phyloP scores from a whole-genome alignment of 1,140 invertebrate species.

The Zaprionus africanus region DNA sequence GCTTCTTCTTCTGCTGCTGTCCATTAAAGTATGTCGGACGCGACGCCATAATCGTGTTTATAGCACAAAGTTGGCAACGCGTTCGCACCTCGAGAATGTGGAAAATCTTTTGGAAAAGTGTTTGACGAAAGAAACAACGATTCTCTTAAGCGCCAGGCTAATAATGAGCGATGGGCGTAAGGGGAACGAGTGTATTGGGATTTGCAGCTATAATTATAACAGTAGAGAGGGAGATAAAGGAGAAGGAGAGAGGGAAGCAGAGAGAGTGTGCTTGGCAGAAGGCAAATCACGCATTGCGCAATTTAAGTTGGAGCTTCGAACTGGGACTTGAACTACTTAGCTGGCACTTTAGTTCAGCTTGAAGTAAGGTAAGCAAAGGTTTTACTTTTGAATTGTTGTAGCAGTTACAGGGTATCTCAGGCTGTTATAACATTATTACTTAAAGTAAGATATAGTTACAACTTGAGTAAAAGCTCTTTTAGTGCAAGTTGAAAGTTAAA shows the following conservation, averaged over 20 bases:
- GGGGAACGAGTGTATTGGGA: not conserved
- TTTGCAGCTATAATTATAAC: not conserved
- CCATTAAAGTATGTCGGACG: constrained; percentile 14
- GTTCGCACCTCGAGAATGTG: constrained; percentile 45
- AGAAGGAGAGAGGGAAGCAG: not conserved
- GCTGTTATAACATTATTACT: too few relatives aligned
- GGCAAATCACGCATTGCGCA: not conserved
- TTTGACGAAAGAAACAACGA: constrained; percentile 2
- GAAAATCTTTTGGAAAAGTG: constrained; percentile 9
- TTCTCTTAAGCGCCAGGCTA: not conserved
- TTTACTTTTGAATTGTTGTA: not conserved
- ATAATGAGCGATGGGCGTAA: constrained; percentile 2
- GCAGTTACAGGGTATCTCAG: not conserved
- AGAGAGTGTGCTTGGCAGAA: too few relatives aligned
- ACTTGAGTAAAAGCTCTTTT: too few relatives aligned
- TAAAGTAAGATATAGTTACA: too few relatives aligned
- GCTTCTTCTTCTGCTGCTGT: constrained; percentile 38
- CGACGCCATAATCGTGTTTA: constrained; percentile 42
- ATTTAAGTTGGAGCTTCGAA: not conserved
- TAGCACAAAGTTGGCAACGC: constrained; percentile 39
- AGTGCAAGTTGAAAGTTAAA: too few relatives aligned
- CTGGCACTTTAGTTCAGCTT: not conserved
- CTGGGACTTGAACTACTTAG: not conserved
- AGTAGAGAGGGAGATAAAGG: not conserved
- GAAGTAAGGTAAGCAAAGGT: not conserved